Base-by-base conservation (phyloP, 2,113 vertebrate species). In the Myotis brandtii region DNA sequence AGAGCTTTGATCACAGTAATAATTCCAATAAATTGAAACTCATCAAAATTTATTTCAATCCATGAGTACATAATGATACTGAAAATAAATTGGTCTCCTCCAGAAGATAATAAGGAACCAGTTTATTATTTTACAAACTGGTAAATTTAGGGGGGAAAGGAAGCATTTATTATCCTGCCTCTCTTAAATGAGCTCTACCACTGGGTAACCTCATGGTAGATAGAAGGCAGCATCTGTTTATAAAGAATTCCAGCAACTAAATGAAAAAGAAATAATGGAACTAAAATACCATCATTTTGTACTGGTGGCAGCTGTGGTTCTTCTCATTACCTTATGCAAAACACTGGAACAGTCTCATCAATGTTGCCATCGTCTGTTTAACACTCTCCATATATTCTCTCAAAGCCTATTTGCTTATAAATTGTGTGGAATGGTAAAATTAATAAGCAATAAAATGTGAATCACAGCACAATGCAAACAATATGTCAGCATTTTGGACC, bases 391-490 rank as follows among this genome's bases (percentile, higher is more conserved):
- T 32, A n/a, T 48, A 69, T 67, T 86, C 54, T 43, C 75, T 77
- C 81, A 59, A 93, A 82, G 80, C 48, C 84, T 56, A 64, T 81
- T 85, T 93, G 92, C 69, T 77, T 66, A 66, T 34, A 75, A 48
- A 30, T 13, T 32, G n/a, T 77, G 67, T 59, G 21, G 48, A 75
- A 89, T 83, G 75, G 89, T 48, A 84, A 96, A 92, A 81, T 50
- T 86, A 92, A 76, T 70, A 69, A 86, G 91, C 86, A 75, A 67
- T 80, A 94, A 48, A 56, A 76, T 80, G 37, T 75, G 81, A 75
- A 43, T 75, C 56, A 23, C 20, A 56, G 56, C 32, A 76, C 80
- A 72, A 25, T 76, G 76, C 75, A 94, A 92, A 85, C 32, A 50
- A 34, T 18, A 23, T 7, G 34, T 37, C 70, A 50, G 72, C n/a